Conservation (phyloP, 1,140 invertebrate genomes). For the Goniozus legneri region DNA sequence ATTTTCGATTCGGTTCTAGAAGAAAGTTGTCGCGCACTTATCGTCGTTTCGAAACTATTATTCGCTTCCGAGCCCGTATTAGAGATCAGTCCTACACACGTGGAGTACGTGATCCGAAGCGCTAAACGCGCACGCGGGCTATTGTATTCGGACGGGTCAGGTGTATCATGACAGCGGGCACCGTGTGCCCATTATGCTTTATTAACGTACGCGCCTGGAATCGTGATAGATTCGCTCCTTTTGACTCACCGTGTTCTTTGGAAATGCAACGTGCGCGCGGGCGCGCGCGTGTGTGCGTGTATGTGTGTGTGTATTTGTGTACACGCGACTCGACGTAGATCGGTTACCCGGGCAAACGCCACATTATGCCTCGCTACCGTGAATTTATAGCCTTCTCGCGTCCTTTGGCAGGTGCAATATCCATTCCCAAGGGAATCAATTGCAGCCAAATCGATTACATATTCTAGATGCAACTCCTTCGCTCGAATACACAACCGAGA, state of each 20-base stretch:
- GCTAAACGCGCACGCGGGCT: background rate
- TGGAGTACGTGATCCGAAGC: slow-evolving; percentile 14
- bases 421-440: too few relatives aligned
- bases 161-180: slow-evolving; percentile 16
- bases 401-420: slow-evolving; percentile 13
- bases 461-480: too few relatives aligned
- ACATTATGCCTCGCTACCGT: slow-evolving; percentile 12
- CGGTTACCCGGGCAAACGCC: too few relatives aligned
- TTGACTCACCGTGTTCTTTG: slow-evolving; percentile 9
- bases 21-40: too few relatives aligned
- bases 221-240: slow-evolving; percentile 25
- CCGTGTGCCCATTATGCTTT: slow-evolving; percentile 33
- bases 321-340: too few relatives aligned
- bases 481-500: too few relatives aligned
- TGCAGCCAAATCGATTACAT: too few relatives aligned
- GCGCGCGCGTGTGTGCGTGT: too few relatives aligned
- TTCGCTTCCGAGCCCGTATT: slow-evolving; percentile 8
- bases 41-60: background rate
- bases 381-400: slow-evolving; percentile 8
- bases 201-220: slow-evolving; percentile 35
- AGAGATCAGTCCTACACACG: slow-evolving; percentile 5
- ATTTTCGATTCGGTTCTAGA: too few relatives aligned
- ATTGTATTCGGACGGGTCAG: slow-evolving; percentile 29
- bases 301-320: too few relatives aligned
- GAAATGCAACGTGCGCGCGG: too few relatives aligned